Evolutionary conservation across 1,140 invertebrate species (phyloP).

Genomic region (Grapholita molesta): DNA sequence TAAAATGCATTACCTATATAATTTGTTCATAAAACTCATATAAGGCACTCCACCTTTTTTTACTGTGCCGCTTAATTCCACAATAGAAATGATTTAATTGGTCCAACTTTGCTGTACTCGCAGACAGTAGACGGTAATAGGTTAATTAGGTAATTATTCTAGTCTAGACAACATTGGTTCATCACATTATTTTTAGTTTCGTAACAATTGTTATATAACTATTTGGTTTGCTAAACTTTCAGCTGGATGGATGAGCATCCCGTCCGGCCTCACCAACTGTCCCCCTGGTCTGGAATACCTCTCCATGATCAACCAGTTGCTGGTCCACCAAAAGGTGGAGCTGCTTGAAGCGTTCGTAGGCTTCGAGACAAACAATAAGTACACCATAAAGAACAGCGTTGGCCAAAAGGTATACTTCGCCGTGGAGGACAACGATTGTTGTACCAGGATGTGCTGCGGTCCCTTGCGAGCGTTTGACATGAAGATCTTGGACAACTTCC

Average conservation of each 20-base stretch:
- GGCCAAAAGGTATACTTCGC: conserved; percentile 92
- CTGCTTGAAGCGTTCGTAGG: conserved; percentile 89
- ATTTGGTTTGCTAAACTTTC: conserved; percentile 36
- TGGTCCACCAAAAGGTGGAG: conserved; percentile 94
- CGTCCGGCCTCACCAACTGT: conserved; percentile 86
- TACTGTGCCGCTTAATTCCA: too few species aligned
- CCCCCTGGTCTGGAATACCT: conserved; percentile 96
- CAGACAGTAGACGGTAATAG: too few species aligned
- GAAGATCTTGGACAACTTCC: conserved; percentile 88
- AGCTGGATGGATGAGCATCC: conserved; percentile 92
- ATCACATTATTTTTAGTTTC: too few species aligned
- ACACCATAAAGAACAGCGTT: conserved; percentile 86
- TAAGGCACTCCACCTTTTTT: too few species aligned
- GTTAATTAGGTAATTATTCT: too few species aligned
- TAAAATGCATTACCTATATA: too few species aligned
- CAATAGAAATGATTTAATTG: too few species aligned
- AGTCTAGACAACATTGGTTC: too few species aligned
- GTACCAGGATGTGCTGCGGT: conserved; percentile 88
- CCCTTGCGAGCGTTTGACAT: conserved; percentile 90
- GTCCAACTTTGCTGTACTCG: too few species aligned
- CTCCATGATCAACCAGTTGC: conserved; percentile 91
- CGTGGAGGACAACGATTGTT: conserved; percentile 90
- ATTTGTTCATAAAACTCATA: too few species aligned
- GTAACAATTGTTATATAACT: too few species aligned
- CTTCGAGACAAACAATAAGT: conserved; percentile 96